Percentiles rank a stretch among this genome's conserved stretches.
Evolutionary conservation across 2,797 vertebrate species (phyloP).

Genomic region (Lepilemur septentrionalis): DNA sequence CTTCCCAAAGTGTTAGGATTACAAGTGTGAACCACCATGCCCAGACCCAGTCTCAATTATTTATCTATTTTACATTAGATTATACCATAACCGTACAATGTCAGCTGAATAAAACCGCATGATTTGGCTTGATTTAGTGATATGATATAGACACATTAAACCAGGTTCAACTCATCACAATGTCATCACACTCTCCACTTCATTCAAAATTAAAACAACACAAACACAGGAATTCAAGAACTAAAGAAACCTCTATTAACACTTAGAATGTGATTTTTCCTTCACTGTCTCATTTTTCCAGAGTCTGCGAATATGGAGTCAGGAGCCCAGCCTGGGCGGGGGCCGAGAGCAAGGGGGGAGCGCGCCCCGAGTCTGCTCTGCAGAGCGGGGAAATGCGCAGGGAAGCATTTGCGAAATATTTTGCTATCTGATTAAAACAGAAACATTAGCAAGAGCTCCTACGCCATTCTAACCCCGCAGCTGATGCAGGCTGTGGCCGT

Average conservation of each 20-base stretch:
- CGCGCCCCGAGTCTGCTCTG: no score
- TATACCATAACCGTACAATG: background rate
- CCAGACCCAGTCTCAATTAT: background rate
- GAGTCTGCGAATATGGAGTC: background rate
- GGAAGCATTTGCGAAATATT: background rate
- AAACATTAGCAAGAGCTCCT: background rate
- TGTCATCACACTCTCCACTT: background rate
- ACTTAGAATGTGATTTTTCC: background rate
- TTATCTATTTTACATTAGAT: background rate
- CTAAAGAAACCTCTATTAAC: background rate
- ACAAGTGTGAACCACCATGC: background rate
- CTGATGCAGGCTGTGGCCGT: background rate
- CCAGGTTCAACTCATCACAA: background rate
- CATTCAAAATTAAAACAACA: background rate
- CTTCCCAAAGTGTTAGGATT: background rate
- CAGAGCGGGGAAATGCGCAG: background rate
- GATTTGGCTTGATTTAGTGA: background rate
- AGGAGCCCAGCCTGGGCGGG: background rate
- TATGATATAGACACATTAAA: background rate
- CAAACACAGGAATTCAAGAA: background rate
- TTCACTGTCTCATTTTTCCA: background rate
- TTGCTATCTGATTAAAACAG: background rate
- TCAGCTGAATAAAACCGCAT: background rate
- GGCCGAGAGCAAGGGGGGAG: no score
- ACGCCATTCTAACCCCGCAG: background rate